Evolutionary conservation across 2,113 vertebrate genomes (phyloP).

Genomic region (Ciconia stormi): DNA sequence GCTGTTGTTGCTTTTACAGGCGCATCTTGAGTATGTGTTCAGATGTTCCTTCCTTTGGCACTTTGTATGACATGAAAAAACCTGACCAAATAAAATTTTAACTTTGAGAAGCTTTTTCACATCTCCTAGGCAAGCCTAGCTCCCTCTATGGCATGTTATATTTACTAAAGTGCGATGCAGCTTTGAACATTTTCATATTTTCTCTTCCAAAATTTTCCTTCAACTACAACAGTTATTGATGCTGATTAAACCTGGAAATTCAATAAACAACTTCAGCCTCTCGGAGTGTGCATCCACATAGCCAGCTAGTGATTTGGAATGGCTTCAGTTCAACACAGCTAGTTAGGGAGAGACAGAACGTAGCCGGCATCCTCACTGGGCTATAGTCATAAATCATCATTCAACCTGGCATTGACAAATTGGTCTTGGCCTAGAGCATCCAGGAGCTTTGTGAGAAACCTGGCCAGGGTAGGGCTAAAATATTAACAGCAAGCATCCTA

Average conservation of each 20-base stretch:
- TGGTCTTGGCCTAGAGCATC: constrained; percentile 60
- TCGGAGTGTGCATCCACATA: background rate
- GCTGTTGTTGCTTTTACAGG: background rate
- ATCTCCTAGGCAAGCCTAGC: background rate
- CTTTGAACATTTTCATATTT: background rate
- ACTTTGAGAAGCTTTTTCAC: background rate
- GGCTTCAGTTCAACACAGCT: constrained; percentile 47
- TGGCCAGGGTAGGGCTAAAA: constrained; percentile 17
- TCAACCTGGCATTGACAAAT: constrained; percentile 76
- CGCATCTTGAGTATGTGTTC: background rate
- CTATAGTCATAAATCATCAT: constrained; percentile 73
- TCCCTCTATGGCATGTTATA: background rate
- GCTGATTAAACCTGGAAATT: background rate
- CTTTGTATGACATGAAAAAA: background rate
- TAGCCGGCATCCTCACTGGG: background rate
- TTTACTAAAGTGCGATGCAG: background rate
- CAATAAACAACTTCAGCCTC: constrained; percentile 26
- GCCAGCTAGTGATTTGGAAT: constrained; percentile 53
- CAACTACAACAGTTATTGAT: background rate
- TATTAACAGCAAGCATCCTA: constrained; percentile 31
- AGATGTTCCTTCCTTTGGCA: background rate
- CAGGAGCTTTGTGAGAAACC: constrained; percentile 57
- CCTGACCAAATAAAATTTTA: background rate
- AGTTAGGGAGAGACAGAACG: constrained; percentile 38
- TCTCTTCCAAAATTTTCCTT: constrained; percentile 19